Conservation (phyloP, 2,113 vertebrate species). For the Myiozetetes cayanensis region DNA sequence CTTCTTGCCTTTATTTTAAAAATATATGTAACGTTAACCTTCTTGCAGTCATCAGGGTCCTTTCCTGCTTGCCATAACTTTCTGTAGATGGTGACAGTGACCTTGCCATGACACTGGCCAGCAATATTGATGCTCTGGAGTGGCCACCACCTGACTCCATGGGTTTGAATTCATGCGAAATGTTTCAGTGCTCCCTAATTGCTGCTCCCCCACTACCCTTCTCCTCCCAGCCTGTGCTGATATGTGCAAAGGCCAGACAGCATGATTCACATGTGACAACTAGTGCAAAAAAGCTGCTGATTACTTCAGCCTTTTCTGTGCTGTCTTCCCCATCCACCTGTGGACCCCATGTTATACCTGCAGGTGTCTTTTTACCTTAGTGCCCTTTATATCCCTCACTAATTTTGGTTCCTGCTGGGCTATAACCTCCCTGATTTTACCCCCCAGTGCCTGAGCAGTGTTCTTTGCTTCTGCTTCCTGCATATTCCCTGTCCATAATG, state of each 20-base stretch:
- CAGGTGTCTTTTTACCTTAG: background rate
- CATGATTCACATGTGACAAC: accelerated
- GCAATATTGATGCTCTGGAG: accelerated
- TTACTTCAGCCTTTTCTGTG: background rate
- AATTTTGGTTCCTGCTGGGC: background rate
- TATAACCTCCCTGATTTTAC: background rate
- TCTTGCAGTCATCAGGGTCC: background rate
- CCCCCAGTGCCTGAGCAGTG: background rate
- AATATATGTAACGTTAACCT: background rate
- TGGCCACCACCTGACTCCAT: background rate
- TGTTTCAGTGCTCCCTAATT: background rate
- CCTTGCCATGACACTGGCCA: background rate
- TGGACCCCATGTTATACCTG: background rate
- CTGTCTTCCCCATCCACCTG: background rate
- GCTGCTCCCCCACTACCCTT: background rate
- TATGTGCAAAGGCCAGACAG: background rate
- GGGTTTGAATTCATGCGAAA: background rate
- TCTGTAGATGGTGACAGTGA: background rate
- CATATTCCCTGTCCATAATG: background rate
- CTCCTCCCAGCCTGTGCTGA: background rate
- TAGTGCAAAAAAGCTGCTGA: background rate
- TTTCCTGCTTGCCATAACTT: background rate
- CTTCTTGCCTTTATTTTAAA: background rate
- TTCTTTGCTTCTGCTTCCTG: background rate
- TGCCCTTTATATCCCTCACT: background rate